A percentile compares a stretch with the other conserved stretches of the same genome.
These are phyloP conservation scores for Caerostris extrusa DNA, from an alignment of 1,140 invertebrate species.

Conservation along the genomic window DNA sequence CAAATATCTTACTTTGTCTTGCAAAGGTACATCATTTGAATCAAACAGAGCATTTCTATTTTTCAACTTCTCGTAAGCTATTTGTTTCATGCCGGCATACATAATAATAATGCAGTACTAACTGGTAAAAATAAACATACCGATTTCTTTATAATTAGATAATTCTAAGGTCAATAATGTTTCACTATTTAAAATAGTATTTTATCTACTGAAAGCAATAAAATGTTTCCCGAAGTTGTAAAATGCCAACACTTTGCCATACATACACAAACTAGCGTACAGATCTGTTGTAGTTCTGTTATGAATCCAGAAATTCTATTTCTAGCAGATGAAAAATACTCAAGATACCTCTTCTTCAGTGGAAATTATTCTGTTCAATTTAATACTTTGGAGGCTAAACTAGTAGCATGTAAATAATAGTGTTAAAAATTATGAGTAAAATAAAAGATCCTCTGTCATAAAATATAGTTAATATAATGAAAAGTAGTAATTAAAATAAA, in stretches of 20 bases:
- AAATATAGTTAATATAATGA: too few species aligned
- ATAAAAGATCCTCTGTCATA: too few species aligned
- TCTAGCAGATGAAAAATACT: slow-evolving; percentile 38
- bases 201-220: not conserved
- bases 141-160: not conserved
- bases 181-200: not conserved
- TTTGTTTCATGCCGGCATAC: slow-evolving; percentile 35
- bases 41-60: not conserved
- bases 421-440: too few species aligned
- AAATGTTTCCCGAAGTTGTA: not conserved
- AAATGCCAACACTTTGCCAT: not conserved
- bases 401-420: not conserved
- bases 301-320: slow-evolving; percentile 20
- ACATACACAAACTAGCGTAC: not conserved
- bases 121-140: slow-evolving; percentile 7
- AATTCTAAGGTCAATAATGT: not conserved
- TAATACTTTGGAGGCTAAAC: not conserved
- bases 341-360: not conserved
- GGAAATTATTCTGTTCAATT: not conserved
- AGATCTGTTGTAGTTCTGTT: slow-evolving; percentile 19
- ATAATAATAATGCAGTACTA: not conserved
- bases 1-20: not conserved
- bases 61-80: slow-evolving; percentile 28
- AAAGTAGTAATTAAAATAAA: too few species aligned
- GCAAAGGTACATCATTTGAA: not conserved